Conservation (phyloP, 2,113 vertebrate genomes). For the Psettodes erumei region DNA sequence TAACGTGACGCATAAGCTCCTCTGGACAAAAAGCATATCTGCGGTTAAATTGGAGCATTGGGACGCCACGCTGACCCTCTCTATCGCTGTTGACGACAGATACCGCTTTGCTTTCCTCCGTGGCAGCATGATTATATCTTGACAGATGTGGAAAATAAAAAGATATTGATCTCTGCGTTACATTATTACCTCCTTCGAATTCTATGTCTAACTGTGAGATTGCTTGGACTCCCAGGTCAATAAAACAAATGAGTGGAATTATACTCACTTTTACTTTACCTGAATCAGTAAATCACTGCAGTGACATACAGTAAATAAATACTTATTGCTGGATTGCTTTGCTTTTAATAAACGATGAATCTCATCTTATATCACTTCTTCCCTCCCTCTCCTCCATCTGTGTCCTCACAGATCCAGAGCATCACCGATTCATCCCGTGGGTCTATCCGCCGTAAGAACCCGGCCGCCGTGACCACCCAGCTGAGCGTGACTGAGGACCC, state of each 20-base stretch:
- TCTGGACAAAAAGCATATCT: conserved; percentile 48
- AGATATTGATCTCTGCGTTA: conserved; percentile 22
- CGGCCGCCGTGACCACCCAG: conserved; percentile 88
- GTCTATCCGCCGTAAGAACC: conserved; percentile 96
- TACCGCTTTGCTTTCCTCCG: conserved; percentile 12
- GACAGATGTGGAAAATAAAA: conserved; percentile 10
- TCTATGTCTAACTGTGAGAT: conserved; percentile 2
- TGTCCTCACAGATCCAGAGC: conserved; percentile 91
- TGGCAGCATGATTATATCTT: conserved; percentile 30
- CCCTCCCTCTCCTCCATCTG: not conserved
- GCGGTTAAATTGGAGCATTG: conserved; percentile 47
- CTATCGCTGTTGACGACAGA: conserved; percentile 26
- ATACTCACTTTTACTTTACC: not conserved
- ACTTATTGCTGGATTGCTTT: not conserved
- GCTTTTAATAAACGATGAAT: not conserved
- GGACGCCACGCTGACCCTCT: conserved; percentile 48
- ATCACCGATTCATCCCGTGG: conserved; percentile 96
- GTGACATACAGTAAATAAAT: not conserved
- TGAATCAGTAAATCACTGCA: not conserved
- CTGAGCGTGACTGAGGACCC: conserved; percentile 91
- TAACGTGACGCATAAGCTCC: conserved; percentile 57
- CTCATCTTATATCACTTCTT: not conserved
- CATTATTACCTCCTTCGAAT: not conserved
- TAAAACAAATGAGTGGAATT: conserved; percentile 5
- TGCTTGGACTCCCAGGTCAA: not conserved